Percentiles rank a stretch among this genome's conserved stretches.
Evolutionary conservation across 2,113 vertebrate species (phyloP).

Genomic region (Carassius auratus): DNA sequence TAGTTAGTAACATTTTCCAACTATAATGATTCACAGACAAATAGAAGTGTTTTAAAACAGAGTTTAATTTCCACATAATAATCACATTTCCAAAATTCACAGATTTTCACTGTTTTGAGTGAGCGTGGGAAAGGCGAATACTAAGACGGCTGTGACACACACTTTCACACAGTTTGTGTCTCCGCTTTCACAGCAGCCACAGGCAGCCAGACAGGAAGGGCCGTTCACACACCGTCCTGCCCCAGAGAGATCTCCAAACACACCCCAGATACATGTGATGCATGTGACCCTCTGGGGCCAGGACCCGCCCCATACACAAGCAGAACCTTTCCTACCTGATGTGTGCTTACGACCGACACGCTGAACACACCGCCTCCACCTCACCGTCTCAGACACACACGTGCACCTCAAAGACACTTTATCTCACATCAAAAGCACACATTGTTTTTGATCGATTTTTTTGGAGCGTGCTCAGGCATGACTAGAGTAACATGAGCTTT

Average conservation of each 20-base stretch:
- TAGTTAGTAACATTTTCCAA: not conserved
- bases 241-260: not conserved
- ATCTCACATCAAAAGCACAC: constrained; percentile 20
- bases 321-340: not conserved
- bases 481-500: constrained; percentile 1
- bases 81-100: not conserved
- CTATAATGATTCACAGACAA: not conserved
- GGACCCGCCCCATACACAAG: not conserved
- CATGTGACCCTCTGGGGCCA: not conserved
- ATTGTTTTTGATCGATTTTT: not conserved
- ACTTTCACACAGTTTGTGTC: constrained; percentile 7
- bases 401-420: not conserved
- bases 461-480: constrained; percentile 5
- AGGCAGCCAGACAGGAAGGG: constrained; percentile 41
- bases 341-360: not conserved
- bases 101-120: not conserved
- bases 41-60: not conserved
- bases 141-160: not conserved
- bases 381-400: not conserved
- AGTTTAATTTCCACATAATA: not conserved
- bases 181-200: constrained; percentile 9
- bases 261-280: constrained; percentile 11
- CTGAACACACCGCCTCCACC: not conserved
- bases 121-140: not conserved
- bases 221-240: constrained; percentile 28